Base-by-base conservation (phyloP, 2,113 vertebrate genomes). In the Perca schrenkii region DNA sequence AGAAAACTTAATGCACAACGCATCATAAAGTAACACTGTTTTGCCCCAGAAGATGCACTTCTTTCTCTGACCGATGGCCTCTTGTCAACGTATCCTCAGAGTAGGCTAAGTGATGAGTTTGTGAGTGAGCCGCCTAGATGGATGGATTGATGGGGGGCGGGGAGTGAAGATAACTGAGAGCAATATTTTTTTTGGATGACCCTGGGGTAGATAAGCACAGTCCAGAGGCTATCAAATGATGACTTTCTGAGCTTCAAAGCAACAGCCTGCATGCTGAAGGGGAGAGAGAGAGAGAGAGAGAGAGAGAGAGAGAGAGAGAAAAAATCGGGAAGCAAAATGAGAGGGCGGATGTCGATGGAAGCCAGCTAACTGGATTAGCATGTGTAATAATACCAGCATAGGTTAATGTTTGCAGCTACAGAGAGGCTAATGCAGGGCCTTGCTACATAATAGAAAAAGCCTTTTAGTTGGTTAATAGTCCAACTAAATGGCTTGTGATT, bases 201-300 rank as follows among this genome's bases (percentile, higher is more conserved):
- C 77, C 84, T 63, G 50, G 63, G 85, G 82, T n/a, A 88, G 92
- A 91, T 88, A 88, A 90, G 91, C 85, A 54, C 79, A 84, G 70
- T 82, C 85, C 17, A 53, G 64, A 80, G 62, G 89, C 90, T 89
- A 92, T 87, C 86, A 91, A 90, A 91, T 91, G 85, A 90, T 91
- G 77, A 83, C 86, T 90, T 77, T 88, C 87, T 82, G 58, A 83
- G 87, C 86, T 78, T 56, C 31, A 43, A 77, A 66, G 53, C 62
- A 52, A 50, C 61, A 1, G 61, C 61, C 78, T 86, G 90, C 83
- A 81, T 84, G 82, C 79, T 83, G 72, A 84, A 72, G 63, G 28
- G 3, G 46, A 54, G 63, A 63, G 16, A 49, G 43, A 47, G 31
- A 22, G 15, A 14, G 49, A 65, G 31, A 40, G 61, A 11, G 77